phyloP scores from a whole-genome alignment of 1,140 invertebrate species.

The Seison nebaliae region DNA sequence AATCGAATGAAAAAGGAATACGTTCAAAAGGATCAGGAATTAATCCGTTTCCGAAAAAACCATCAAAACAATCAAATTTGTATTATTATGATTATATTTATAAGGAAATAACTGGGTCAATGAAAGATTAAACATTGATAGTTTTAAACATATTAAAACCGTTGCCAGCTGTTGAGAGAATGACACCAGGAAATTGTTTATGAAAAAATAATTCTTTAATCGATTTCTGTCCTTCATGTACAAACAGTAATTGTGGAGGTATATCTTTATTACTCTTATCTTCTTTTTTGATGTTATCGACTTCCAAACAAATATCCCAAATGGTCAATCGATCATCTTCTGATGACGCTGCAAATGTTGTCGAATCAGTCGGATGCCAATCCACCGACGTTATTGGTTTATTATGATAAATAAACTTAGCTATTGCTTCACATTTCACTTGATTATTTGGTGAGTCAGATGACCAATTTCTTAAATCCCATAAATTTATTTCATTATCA shows the following conservation, averaged over 20 bases:
- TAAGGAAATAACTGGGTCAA: not conserved
- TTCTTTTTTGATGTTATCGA: constrained; percentile 34
- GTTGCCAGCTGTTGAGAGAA: constrained; percentile 70
- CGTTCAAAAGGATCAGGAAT: too few relatives aligned
- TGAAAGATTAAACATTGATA: constrained; percentile 56
- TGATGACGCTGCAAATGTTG: constrained; percentile 67
- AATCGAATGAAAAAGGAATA: too few relatives aligned
- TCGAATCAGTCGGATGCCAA: constrained; percentile 72
- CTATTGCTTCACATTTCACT: constrained; percentile 36
- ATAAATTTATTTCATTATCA: constrained; percentile 69
- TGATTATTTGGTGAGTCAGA: constrained; percentile 23
- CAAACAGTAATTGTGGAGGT: constrained; percentile 78
- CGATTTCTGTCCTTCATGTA: constrained; percentile 88
- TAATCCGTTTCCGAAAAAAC: too few relatives aligned
- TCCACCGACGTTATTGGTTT: constrained; percentile 74
- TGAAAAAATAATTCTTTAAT: constrained; percentile 99
- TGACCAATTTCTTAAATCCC: constrained; percentile 75
- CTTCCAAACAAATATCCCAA: constrained; percentile 81
- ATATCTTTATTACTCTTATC: constrained; percentile 33
- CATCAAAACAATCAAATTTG: too few relatives aligned
- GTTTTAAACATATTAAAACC: constrained; percentile 92
- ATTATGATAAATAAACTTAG: constrained; percentile 69
- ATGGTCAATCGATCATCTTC: constrained; percentile 81
- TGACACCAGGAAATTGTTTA: constrained; percentile 59
- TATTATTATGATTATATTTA: not conserved